These are phyloP conservation scores for Dorcus hopei DNA, from an alignment of 2,888 invertebrate genomes.

Conservation along the genomic window DNA sequence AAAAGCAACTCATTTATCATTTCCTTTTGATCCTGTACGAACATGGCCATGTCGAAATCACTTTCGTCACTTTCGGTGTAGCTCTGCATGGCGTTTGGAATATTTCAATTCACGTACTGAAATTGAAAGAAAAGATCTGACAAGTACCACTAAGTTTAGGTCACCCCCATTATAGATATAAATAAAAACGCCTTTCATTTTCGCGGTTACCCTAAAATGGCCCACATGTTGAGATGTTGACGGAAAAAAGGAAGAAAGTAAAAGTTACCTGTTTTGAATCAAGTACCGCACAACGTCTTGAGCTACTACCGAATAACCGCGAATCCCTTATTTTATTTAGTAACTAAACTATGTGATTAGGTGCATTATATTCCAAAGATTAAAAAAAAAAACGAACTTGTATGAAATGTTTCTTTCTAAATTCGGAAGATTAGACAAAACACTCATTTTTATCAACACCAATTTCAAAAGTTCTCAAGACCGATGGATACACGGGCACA, in stretches of 20 bases:
- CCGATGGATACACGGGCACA: slow-evolving; percentile 3
- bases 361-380: too few species aligned
- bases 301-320: neutral
- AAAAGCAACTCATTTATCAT: neutral
- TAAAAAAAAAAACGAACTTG: too few species aligned
- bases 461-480: slow-evolving; percentile 6
- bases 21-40: neutral
- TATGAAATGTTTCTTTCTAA: neutral
- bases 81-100: neutral
- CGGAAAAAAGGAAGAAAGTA: too few species aligned
- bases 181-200: too few species aligned
- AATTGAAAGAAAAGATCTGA: neutral
- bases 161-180: too few species aligned
- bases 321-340: neutral
- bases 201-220: too few species aligned
- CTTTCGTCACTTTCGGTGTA: neutral
- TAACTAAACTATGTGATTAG: neutral
- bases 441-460: neutral
- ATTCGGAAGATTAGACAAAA: neutral
- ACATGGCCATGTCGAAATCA: neutral
- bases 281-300: neutral
- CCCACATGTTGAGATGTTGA: too few species aligned
- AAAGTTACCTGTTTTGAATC: neutral
- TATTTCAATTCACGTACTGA: slow-evolving; percentile 9
- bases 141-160: neutral